Evolutionary conservation across 2,888 invertebrate genomes (phyloP).

Genomic region (Griposia aprilina): DNA sequence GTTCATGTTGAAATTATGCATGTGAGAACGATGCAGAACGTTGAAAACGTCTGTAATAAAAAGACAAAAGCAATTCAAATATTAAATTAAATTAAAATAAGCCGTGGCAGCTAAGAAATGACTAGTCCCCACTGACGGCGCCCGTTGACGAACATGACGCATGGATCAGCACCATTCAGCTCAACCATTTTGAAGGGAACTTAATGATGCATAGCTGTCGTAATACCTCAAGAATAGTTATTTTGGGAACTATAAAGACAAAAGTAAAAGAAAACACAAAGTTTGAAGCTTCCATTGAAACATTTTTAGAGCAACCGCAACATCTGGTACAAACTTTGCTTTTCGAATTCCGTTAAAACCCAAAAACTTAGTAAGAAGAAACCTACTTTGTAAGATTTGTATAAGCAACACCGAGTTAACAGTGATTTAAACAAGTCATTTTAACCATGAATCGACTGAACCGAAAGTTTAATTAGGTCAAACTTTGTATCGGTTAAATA

Average conservation of each 20-base stretch:
- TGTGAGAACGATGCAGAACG: no score
- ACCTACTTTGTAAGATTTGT: conserved; percentile 67
- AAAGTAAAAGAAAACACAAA: conserved; percentile 17
- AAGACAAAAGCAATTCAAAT: no score
- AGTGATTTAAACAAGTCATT: conserved; percentile 69
- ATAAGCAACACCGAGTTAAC: conserved; percentile 63
- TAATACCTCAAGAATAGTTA: neutral
- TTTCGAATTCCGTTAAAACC: conserved; percentile 64
- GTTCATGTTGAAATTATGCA: no score
- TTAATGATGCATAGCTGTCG: no score
- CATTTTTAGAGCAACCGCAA: conserved; percentile 33
- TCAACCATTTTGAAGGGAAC: no score
- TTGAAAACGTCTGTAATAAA: no score
- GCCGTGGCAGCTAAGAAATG: no score
- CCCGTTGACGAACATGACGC: no score
- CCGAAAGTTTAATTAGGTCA: conserved; percentile 22
- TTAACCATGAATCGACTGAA: neutral
- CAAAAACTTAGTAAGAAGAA: conserved; percentile 55
- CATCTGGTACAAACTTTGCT: conserved; percentile 65
- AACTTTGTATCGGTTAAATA: conserved; percentile 17
- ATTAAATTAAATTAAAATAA: no score
- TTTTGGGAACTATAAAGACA: neutral
- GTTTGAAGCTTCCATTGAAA: conserved; percentile 35
- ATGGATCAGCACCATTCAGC: no score
- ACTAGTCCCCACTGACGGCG: no score